Conservation (phyloP, 2,113 vertebrate species). For the Hippocampus abdominalis region DNA sequence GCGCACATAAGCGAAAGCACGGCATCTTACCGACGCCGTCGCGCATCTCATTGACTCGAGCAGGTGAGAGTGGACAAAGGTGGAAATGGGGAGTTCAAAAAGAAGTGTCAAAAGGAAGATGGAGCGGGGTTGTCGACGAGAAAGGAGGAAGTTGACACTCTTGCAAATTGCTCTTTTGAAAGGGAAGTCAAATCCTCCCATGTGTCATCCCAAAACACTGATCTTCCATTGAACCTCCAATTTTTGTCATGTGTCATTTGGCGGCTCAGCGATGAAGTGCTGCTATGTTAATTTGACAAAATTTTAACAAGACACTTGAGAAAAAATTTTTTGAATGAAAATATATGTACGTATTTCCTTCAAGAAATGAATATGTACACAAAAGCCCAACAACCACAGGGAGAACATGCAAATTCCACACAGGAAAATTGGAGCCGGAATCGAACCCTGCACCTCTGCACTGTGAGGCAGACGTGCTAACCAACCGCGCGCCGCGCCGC, state of each 20-base stretch:
- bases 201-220: constrained; percentile 52
- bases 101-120: constrained; percentile 23
- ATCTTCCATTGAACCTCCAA: constrained; percentile 47
- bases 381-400: neutral
- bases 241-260: too few relatives aligned
- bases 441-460: too few relatives aligned
- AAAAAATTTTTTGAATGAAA: too few relatives aligned
- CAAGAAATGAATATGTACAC: too few relatives aligned
- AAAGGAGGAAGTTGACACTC: constrained; percentile 19
- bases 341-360: too few relatives aligned
- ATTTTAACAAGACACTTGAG: too few relatives aligned
- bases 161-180: constrained; percentile 29
- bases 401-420: too few relatives aligned
- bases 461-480: neutral
- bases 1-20: constrained; percentile 10
- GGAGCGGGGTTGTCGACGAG: constrained; percentile 25
- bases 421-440: too few relatives aligned
- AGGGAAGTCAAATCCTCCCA: constrained; percentile 51
- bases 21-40: constrained; percentile 18
- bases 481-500: too few relatives aligned
- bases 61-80: constrained; percentile 29
- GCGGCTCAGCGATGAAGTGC: too few relatives aligned
- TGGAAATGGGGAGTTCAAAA: constrained; percentile 21
- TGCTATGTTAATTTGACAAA: too few relatives aligned
- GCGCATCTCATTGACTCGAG: constrained; percentile 11